Evolutionary conservation across 1,140 invertebrate genomes (phyloP).

Genomic region (Lerema accius): DNA sequence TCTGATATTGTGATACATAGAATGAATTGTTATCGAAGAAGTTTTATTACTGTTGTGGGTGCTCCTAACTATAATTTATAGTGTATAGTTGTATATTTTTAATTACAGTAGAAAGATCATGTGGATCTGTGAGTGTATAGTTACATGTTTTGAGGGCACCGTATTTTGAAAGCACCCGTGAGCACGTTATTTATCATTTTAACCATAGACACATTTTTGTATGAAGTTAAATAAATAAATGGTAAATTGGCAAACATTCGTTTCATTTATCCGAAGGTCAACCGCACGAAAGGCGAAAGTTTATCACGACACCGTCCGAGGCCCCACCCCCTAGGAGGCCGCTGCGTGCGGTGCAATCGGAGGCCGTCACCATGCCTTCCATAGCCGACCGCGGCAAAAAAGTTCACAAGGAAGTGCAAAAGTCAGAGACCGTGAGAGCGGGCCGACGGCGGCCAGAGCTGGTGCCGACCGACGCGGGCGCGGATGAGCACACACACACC

Average conservation of each 20-base stretch:
- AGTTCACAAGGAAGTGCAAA: constrained; percentile 7
- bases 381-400: constrained; percentile 12
- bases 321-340: constrained; percentile 13
- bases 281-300: constrained; percentile 42
- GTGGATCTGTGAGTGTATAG: no score
- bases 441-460: constrained; percentile 10
- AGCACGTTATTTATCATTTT: constrained; percentile 51
- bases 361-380: constrained; percentile 6
- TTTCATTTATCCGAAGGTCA: constrained; percentile 70
- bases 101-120: no score
- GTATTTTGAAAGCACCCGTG: constrained; percentile 40
- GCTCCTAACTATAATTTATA: no score
- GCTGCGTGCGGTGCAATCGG: constrained; percentile 7
- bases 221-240: constrained; percentile 51
- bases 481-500: neutral
- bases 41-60: neutral
- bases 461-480: constrained; percentile 13
- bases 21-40: neutral
- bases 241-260: constrained; percentile 45
- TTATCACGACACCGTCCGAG: constrained; percentile 41
- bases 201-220: constrained; percentile 38
- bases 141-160: constrained; percentile 25
- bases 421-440: constrained; percentile 14
- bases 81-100: no score
- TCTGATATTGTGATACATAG: no score